Percentiles rank a stretch among this genome's conserved stretches.
phyloP scores from a whole-genome alignment of 2,888 invertebrate genomes.

The Panorpa germanica region DNA sequence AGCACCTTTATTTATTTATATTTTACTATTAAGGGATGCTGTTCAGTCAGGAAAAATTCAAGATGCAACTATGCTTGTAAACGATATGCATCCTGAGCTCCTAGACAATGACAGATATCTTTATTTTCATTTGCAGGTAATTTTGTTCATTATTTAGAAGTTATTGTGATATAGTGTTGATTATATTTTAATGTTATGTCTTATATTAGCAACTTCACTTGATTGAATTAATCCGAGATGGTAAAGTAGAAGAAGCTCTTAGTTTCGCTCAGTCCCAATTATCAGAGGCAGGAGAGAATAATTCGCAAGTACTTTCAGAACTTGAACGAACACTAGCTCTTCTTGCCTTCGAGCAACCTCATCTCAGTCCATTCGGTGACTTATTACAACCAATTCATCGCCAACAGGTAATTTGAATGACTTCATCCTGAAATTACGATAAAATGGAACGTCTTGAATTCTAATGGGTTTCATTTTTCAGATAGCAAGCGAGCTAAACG shows the following conservation, averaged over 20 bases:
- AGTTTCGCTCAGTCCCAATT: constrained; percentile 74
- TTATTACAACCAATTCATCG: constrained; percentile 82
- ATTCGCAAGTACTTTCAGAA: constrained; percentile 48
- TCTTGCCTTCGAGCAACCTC: constrained; percentile 91
- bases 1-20: too few species aligned
- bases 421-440: constrained; percentile 2
- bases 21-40: constrained; percentile 56
- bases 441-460: too few species aligned
- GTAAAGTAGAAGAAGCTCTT: constrained; percentile 65
- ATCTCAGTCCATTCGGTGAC: constrained; percentile 88
- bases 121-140: constrained; percentile 87
- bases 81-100: constrained; percentile 84
- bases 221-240: constrained; percentile 33
- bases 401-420: constrained; percentile 47
- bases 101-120: constrained; percentile 89
- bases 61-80: constrained; percentile 85
- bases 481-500: constrained; percentile 94
- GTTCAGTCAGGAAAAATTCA: constrained; percentile 85
- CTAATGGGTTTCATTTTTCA: constrained; percentile 19
- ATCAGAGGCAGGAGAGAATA: constrained; percentile 68
- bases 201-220: constrained; percentile 23
- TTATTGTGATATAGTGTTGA: too few species aligned
- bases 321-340: constrained; percentile 86
- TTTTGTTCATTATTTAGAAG: too few species aligned
- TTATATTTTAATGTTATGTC: too few species aligned